Evolutionary conservation across 2,888 invertebrate species (phyloP), one percentile per base, ranked within the genome.

Genomic region (Xanthia icteritia): DNA sequence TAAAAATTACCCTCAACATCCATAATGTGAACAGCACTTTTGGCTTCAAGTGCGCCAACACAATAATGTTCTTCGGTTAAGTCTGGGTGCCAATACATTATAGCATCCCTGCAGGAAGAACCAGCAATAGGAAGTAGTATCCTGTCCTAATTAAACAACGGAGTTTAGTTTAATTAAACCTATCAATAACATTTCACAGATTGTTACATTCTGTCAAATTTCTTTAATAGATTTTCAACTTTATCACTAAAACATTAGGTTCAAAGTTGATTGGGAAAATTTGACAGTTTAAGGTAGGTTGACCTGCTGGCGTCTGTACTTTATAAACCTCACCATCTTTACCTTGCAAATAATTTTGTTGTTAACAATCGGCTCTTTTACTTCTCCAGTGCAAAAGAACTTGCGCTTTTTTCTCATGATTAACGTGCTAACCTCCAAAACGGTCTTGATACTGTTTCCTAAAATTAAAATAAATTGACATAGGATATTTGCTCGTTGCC

Each of bases 271-370:
- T n/a, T n/a, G n/a, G n/a, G n/a, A n/a, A n/a, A n/a, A n/a, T n/a
- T n/a, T n/a, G n/a, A n/a, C n/a, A n/a, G n/a, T n/a, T n/a, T n/a
- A n/a, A n/a, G n/a, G n/a, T n/a, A n/a, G n/a, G n/a, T n/a, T n/a
- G n/a, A n/a, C n/a, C n/a, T n/a, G n/a, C n/a, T n/a, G n/a, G n/a
- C n/a, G n/a, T n/a, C n/a, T n/a, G n/a, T n/a, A 27, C 11, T 8
- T 17, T 36, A 45, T 0, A 54, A n/a, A 64, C 15, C 1, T 51
- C 13, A 6, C 0, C 17, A 54, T 39, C 4, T 74, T 75, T 89
- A 96, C 96, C 94, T 96, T 96, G 84, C 96, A 96, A 79, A 96
- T 95, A 66, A 96, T 94, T 93, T 96, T 96, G 77, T 96, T 95
- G 77, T 95, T 95, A 3, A 96, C 96, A n/a, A 96, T 96, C 0